A percentile compares a stretch with the other conserved stretches of the same genome.
phyloP scores from a whole-genome alignment of 37 sponge, comb jelly and placozoan species.

The Agelas oroides region DNA sequence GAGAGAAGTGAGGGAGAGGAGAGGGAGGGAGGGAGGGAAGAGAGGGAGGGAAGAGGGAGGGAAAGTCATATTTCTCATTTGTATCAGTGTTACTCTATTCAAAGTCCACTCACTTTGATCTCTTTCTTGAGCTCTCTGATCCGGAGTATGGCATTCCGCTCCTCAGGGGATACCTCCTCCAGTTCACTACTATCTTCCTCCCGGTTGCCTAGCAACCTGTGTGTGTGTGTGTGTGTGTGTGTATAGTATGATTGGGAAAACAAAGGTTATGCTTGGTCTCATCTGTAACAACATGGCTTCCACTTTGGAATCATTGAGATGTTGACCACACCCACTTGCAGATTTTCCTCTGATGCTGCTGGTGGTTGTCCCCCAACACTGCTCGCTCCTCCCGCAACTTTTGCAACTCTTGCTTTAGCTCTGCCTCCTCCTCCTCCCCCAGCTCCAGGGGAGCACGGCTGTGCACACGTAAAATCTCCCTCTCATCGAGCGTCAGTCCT shows the following conservation, averaged over 20 bases:
- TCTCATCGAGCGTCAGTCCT: too few relatives aligned
- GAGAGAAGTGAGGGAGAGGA: neutral
- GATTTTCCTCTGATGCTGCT: slow-evolving; percentile 7
- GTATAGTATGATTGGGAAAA: neutral
- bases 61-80: too few relatives aligned
- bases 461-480: neutral
- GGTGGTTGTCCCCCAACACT: neutral
- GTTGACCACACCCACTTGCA: slow-evolving; percentile 6
- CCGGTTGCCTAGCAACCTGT: neutral
- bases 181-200: too few relatives aligned
- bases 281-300: too few relatives aligned
- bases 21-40: slow-evolving; percentile 1
- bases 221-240: too few relatives aligned
- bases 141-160: neutral
- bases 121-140: slow-evolving; percentile 1
- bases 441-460: neutral
- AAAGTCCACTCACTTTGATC: neutral
- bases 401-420: slow-evolving; percentile 4
- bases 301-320: too few relatives aligned
- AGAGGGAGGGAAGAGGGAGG: too few relatives aligned
- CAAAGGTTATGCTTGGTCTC: too few relatives aligned
- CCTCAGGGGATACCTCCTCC: neutral
- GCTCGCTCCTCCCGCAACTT: slow-evolving; percentile 23
- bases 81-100: too few relatives aligned
- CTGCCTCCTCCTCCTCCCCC: slow-evolving; percentile 7